phyloP scores from a whole-genome alignment of 2,113 vertebrate species.

The Phoenicopterus ruber region DNA sequence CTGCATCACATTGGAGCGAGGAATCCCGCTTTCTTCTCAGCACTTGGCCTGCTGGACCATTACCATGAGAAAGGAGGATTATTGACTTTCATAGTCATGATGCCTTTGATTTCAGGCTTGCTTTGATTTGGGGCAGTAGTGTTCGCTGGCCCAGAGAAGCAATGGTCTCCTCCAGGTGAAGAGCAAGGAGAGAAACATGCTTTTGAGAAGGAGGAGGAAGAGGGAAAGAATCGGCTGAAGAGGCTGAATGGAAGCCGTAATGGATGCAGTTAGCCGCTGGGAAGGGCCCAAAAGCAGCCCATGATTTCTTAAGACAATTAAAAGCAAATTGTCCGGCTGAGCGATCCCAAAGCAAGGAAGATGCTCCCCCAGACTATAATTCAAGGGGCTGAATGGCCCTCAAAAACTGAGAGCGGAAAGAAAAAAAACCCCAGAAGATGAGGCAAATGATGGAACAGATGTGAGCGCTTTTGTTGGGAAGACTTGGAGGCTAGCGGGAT shows the following conservation, averaged over 20 bases:
- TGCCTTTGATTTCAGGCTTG: slow-evolving; percentile 75
- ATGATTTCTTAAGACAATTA: slow-evolving; percentile 26
- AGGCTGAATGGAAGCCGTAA: slow-evolving; percentile 10
- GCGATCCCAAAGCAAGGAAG: slow-evolving; percentile 34
- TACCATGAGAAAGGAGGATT: slow-evolving; percentile 79
- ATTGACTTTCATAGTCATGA: slow-evolving; percentile 80
- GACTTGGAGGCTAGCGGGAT: slow-evolving; percentile 67
- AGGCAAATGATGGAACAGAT: slow-evolving; percentile 73
- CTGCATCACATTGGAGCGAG: background rate
- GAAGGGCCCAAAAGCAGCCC: background rate
- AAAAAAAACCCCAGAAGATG: slow-evolving; percentile 50
- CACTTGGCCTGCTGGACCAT: slow-evolving; percentile 12
- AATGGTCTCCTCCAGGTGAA: slow-evolving; percentile 18
- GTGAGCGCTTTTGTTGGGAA: slow-evolving; percentile 70
- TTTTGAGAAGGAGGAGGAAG: slow-evolving; percentile 33
- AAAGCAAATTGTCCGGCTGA: slow-evolving; percentile 51
- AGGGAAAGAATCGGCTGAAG: slow-evolving; percentile 37
- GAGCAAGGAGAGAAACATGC: slow-evolving; percentile 4
- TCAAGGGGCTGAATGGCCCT: slow-evolving; percentile 81
- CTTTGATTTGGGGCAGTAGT: slow-evolving; percentile 67
- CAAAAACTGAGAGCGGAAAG: slow-evolving; percentile 53
- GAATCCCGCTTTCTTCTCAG: background rate
- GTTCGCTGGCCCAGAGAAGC: background rate
- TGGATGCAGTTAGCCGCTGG: slow-evolving; percentile 19
- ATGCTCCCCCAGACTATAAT: slow-evolving; percentile 72